Evolutionary conservation across 2,888 invertebrate genomes (phyloP), one percentile per base, ranked within the genome.

Genomic region (Buathra laborator): DNA sequence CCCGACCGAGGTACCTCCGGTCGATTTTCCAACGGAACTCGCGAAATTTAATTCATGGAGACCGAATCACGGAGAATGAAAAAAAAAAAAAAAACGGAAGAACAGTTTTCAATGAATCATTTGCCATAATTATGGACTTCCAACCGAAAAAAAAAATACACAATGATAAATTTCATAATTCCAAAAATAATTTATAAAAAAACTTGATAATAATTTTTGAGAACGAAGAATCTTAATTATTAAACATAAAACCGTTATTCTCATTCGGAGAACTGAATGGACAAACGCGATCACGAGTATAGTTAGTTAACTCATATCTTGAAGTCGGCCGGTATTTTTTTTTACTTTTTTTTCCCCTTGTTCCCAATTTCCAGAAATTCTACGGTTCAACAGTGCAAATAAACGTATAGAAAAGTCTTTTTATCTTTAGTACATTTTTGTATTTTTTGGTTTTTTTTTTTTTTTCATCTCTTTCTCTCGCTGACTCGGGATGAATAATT

Each of bases 401-500:
- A 43, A 71, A 68, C 56, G 71, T 51, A 76, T 56, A 72, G 67
- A 19, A n/a, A 44, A 56, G 37, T 84, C 66, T 81, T 78, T 37
- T 81, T 66, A 56, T 70, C 48, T 29, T n/a, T 24, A 56, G 51
- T 48, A 71, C 6, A 62, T 71, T 75, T 66, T 71, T 53, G 9
- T 70, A 7, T 44, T n/a, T 44, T 44, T 32, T 66, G 10, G 14
- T 48, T 10, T 53, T 56, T 3, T n/a, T 24, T 46, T 66, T 77
- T 51, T 62, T 67, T 78, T 67, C 51, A 68, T 78, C 56, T 64
- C 68, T 67, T 78, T 81, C 51, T 70, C 68, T 66, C 59, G 74
- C 48, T 75, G 70, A 66, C 78, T 75, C 66, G 70, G 74, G 37
- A 84, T 84, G 84, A 84, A 84, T 84, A 81, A 81, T 84, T 84